A percentile compares a stretch with the other conserved stretches of the same genome.
Evolutionary conservation across 2,113 vertebrate species (phyloP).

Genomic region (Rhineura floridana): DNA sequence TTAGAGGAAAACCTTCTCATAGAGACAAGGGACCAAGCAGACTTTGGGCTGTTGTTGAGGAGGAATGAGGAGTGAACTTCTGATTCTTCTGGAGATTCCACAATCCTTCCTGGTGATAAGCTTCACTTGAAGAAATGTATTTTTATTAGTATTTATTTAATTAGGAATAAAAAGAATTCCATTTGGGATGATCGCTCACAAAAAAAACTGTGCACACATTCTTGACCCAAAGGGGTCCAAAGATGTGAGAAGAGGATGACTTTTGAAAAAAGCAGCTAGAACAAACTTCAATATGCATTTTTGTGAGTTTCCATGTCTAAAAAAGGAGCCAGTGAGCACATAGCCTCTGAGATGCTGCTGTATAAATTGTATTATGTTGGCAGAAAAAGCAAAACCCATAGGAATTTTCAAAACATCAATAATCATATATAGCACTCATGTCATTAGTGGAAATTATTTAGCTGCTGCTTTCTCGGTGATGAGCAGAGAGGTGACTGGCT

Average conservation of each 20-base stretch:
- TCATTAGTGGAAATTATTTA: background rate
- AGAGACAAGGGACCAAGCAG: background rate
- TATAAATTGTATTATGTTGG: background rate
- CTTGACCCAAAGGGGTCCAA: too few relatives aligned
- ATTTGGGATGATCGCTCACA: background rate
- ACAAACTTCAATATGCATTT: background rate
- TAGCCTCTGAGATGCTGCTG: background rate
- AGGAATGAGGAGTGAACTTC: background rate
- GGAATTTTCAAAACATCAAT: background rate
- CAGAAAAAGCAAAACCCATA: background rate
- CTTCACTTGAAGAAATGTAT: background rate
- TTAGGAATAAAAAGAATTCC: too few relatives aligned
- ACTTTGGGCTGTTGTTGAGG: background rate
- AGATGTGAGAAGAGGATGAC: background rate
- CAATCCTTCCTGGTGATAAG: background rate
- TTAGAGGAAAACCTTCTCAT: background rate
- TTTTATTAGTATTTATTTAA: too few relatives aligned
- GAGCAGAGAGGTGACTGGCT: background rate
- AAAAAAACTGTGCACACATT: background rate
- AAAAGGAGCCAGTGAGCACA: background rate
- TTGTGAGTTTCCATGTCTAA: background rate
- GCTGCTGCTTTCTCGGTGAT: background rate
- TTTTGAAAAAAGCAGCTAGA: background rate
- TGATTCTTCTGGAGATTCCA: background rate
- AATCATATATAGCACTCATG: background rate